Evolutionary conservation across 1,140 invertebrate species (phyloP), one percentile per base, ranked within the genome.

Genomic region (Lutraria rhynchaena): DNA sequence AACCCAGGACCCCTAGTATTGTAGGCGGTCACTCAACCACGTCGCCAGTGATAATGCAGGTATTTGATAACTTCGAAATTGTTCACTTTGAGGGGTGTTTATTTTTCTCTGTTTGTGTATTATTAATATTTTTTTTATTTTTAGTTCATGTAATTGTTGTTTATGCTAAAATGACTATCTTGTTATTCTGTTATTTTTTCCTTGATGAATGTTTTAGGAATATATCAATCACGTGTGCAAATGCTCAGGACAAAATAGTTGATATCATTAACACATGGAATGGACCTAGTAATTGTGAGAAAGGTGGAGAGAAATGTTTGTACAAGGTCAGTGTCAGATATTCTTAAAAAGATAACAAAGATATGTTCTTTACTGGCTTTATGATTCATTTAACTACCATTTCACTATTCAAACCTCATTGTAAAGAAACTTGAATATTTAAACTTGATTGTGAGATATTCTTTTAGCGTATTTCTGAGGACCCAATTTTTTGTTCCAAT

Each of bases 281-380:
- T 60, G 57, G 57, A 2, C 57, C 57, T 33, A 33, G 37, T 4
- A 60, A 60, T 33, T 60, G 57, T 19, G 19, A 60, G 15, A 35
- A 33, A 35, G 57, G 57, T 35, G 57, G 57, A 60, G 57, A 60
- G 31, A 60, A 33, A 33, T 60, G 57, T 60, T n/a, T 60, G 29
- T 60, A 60, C 29, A 22, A 60, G 57, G 57, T 53, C 4, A 19
- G 9, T 46, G 19, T 19, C 9, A n/a, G n/a, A n/a, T n/a, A n/a
- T n/a, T n/a, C n/a, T n/a, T n/a, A n/a, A n/a, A n/a, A n/a, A n/a
- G n/a, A n/a, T n/a, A n/a, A n/a, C n/a, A n/a, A n/a, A n/a, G n/a
- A n/a, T n/a, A n/a, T n/a, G n/a, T n/a, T n/a, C n/a, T n/a, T n/a
- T n/a, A n/a, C n/a, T n/a, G n/a, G n/a, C n/a, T n/a, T n/a, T n/a